Conservation (phyloP, 1,140 invertebrate species). For the Drusus annulatus region DNA sequence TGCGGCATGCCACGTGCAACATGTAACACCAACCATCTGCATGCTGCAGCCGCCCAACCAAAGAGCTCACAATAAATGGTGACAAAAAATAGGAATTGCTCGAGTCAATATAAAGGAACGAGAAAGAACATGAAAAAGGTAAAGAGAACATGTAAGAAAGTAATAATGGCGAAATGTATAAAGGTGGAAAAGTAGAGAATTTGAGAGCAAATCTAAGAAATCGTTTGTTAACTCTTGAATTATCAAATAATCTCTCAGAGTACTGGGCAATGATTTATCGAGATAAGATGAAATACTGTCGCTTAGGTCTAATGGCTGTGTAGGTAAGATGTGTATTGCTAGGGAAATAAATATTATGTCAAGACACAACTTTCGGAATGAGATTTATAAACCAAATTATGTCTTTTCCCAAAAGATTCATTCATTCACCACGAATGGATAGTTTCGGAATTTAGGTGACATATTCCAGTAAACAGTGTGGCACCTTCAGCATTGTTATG, state of each 20-base stretch:
- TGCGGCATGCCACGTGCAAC: constrained; percentile 36
- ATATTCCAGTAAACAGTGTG: constrained; percentile 48
- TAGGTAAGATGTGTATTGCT: constrained; percentile 56
- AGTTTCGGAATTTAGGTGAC: constrained; percentile 4
- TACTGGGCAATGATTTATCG: constrained; percentile 48
- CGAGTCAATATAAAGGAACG: constrained; percentile 53
- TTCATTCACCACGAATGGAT: constrained; percentile 25
- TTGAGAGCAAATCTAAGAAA: constrained; percentile 58
- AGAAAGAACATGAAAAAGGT: constrained; percentile 52
- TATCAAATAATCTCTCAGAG: constrained; percentile 57
- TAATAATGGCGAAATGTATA: constrained; percentile 52
- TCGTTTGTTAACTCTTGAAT: constrained; percentile 53
- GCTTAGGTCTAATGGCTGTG: constrained; percentile 57
- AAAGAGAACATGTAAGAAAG: constrained; percentile 55
- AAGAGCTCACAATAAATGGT: constrained; percentile 48
- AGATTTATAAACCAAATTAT: constrained; percentile 36
- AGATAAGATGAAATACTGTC: constrained; percentile 54
- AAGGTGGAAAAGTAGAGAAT: constrained; percentile 52
- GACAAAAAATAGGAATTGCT: constrained; percentile 44
- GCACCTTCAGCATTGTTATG: constrained; percentile 48
- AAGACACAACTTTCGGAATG: constrained; percentile 50
- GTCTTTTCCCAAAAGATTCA: constrained; percentile 29
- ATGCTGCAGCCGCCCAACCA: constrained; percentile 57
- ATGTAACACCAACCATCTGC: constrained; percentile 49
- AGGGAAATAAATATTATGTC: constrained; percentile 45